Percentiles rank a stretch among this genome's conserved stretches.
Conservation (phyloP, 2,888 invertebrate genomes). For the Ischnus inquisitorius region DNA sequence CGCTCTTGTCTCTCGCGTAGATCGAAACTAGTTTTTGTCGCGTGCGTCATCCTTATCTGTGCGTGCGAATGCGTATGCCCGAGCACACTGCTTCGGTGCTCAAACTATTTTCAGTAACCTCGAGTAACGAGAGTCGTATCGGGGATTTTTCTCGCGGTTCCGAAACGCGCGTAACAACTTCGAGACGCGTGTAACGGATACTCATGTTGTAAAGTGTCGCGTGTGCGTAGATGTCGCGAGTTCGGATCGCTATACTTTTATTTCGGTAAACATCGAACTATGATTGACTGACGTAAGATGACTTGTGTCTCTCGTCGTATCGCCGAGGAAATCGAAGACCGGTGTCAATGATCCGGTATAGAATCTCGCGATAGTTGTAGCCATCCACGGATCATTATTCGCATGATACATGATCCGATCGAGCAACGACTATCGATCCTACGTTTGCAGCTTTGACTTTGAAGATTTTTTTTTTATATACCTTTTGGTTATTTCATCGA, state of each 20-base stretch:
- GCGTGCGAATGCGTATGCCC: slow-evolving; percentile 50
- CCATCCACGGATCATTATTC: background rate
- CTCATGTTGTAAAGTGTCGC: background rate
- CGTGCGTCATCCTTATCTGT: slow-evolving; percentile 68
- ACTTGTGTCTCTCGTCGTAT: background rate
- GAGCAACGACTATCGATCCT: too few relatives aligned
- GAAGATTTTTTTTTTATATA: too few relatives aligned
- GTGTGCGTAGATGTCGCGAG: background rate
- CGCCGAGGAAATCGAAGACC: background rate
- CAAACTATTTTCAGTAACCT: slow-evolving; percentile 33
- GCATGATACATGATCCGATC: too few relatives aligned
- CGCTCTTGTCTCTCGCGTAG: slow-evolving; percentile 40
- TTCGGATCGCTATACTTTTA: background rate
- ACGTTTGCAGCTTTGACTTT: too few relatives aligned
- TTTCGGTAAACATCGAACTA: background rate
- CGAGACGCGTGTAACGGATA: background rate
- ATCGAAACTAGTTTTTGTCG: slow-evolving; percentile 65
- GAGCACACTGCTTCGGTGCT: slow-evolving; percentile 19
- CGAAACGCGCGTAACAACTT: slow-evolving; percentile 19
- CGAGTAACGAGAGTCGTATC: background rate
- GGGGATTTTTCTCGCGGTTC: background rate
- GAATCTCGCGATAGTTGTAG: background rate
- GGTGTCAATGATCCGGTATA: slow-evolving; percentile 17
- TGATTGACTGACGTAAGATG: slow-evolving; percentile 11
- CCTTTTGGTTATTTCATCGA: too few relatives aligned